phyloP scores from a whole-genome alignment of 2,888 invertebrate species.

The Phania funesta region DNA sequence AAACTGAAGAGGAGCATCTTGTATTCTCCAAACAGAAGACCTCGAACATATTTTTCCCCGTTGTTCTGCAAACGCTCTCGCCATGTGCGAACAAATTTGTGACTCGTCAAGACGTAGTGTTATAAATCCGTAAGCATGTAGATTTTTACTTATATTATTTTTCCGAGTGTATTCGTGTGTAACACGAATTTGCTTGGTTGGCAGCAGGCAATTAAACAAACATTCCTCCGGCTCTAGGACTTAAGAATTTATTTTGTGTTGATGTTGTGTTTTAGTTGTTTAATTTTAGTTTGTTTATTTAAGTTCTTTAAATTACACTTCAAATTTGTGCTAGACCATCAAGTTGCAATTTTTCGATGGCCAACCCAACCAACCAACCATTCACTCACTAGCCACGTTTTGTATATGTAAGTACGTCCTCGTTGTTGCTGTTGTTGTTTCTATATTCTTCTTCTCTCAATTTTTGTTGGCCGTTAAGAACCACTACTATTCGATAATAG shows the following conservation, averaged over 20 bases:
- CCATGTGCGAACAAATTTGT: too few species aligned
- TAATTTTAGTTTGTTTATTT: conserved; percentile 54
- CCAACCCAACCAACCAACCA: conserved; percentile 29
- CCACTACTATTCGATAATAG: conserved; percentile 52
- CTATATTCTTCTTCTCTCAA: conserved; percentile 21
- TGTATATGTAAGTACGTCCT: background rate
- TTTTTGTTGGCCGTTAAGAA: conserved; percentile 42
- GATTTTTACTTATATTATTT: background rate
- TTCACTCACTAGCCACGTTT: conserved; percentile 10
- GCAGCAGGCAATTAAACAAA: conserved; percentile 60
- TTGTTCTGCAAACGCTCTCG: too few species aligned
- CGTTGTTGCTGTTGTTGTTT: background rate
- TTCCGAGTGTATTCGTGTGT: background rate
- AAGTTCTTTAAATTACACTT: conserved; percentile 54
- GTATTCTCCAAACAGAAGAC: too few species aligned
- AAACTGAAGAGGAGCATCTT: too few species aligned
- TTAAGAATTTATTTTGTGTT: conserved; percentile 40
- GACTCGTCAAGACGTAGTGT: too few species aligned
- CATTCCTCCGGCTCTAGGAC: conserved; percentile 58
- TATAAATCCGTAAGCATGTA: background rate
- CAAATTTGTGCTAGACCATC: conserved; percentile 57
- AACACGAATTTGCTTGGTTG: conserved; percentile 23
- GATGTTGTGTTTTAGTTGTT: conserved; percentile 41
- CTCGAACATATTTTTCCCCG: too few species aligned
- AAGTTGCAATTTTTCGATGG: conserved; percentile 57